A percentile compares a stretch with the other conserved stretches of the same genome.
These are phyloP conservation scores for Cariama cristata DNA, from an alignment of 2,113 vertebrate genomes.

Conservation along the genomic window DNA sequence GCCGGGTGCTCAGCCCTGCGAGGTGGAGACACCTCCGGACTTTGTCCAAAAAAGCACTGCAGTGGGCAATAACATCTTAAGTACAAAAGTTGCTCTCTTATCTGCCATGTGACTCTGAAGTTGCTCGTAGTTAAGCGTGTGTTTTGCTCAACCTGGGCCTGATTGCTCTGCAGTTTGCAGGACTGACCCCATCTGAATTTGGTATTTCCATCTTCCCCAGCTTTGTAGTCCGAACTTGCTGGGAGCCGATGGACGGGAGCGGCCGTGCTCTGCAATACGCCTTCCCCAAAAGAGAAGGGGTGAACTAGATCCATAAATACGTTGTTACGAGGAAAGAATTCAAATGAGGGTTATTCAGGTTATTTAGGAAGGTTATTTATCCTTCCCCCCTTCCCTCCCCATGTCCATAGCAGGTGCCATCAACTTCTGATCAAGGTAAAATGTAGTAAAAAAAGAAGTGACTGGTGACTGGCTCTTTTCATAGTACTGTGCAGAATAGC, in stretches of 20 bases:
- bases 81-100: background rate
- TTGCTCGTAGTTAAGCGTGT: fast-evolving
- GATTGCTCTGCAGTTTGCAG: background rate
- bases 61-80: background rate
- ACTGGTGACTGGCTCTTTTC: background rate
- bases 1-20: background rate
- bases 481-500: background rate
- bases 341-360: background rate
- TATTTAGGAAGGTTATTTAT: background rate
- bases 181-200: background rate
- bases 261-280: fast-evolving
- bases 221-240: background rate
- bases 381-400: background rate
- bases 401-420: background rate
- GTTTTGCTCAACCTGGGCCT: background rate
- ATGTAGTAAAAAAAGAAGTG: background rate
- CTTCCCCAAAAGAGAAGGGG: background rate
- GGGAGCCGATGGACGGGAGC: fast-evolving
- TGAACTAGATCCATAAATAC: conserved; percentile 1
- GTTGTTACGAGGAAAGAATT: background rate
- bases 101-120: background rate
- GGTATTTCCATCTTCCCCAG: background rate
- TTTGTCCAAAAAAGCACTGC: background rate
- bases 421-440: conserved; percentile 28
- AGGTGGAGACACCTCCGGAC: background rate